Percentiles rank a stretch among this genome's conserved stretches.
These are phyloP conservation scores for Drosophila tristis DNA, from an alignment of 1,140 invertebrate species.

Conservation along the genomic window DNA sequence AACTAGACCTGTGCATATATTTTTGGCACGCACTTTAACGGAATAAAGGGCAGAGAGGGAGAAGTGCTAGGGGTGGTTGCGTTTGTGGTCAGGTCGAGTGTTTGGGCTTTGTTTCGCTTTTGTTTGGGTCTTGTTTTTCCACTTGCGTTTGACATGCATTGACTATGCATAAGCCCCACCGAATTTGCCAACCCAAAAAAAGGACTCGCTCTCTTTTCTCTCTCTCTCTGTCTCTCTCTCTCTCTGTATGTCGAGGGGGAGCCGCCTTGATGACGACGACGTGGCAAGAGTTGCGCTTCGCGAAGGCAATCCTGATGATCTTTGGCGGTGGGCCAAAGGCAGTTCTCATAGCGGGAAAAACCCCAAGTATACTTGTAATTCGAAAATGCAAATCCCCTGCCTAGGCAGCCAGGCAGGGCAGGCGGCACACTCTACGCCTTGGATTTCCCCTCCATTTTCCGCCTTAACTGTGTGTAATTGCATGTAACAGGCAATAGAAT, in stretches of 20 bases:
- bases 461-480: constrained; percentile 63
- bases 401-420: constrained; percentile 12
- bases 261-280: constrained; percentile 50
- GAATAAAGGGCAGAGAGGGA: background rate
- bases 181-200: background rate
- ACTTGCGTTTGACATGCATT: constrained; percentile 78
- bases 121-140: constrained; percentile 61
- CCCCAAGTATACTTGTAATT: constrained; percentile 48
- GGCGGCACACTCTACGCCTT: background rate
- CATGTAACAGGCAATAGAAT: constrained; percentile 69
- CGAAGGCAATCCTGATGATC: constrained; percentile 67
- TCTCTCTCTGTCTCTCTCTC: background rate
- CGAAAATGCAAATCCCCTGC: constrained; percentile 54
- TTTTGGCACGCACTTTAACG: constrained; percentile 64
- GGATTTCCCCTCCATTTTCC: constrained; percentile 16
- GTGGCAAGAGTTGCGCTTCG: constrained; percentile 56
- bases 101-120: constrained; percentile 61
- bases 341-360: constrained; percentile 11
- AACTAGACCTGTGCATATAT: constrained; percentile 55
- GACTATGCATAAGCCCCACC: constrained; percentile 63
- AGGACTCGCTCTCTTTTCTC: too few relatives aligned
- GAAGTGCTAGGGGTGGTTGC: constrained; percentile 7
- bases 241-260: background rate
- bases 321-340: constrained; percentile 60
- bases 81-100: constrained; percentile 72